Percentiles rank a stretch among this genome's conserved stretches.
These are phyloP conservation scores for Pseudonaja textilis DNA, from an alignment of 2,113 vertebrate species.

Conservation along the genomic window DNA sequence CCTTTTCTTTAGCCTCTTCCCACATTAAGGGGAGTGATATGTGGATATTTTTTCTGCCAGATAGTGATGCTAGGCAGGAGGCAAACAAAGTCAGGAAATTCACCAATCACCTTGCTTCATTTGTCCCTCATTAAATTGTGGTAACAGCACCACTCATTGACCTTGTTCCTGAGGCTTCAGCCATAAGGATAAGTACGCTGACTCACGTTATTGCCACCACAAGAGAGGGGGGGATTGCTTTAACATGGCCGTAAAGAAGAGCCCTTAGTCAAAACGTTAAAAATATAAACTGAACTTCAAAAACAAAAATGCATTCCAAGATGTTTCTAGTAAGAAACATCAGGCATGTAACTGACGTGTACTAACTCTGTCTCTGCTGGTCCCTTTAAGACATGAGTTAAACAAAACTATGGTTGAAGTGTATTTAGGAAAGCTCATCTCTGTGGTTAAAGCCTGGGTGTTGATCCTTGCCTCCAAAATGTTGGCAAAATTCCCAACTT, in stretches of 20 bases:
- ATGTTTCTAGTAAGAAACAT: neutral
- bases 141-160: neutral
- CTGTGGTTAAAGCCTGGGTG: neutral
- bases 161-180: neutral
- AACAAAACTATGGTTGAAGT: neutral
- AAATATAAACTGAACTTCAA: neutral
- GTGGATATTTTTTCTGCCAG: neutral
- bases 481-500: neutral
- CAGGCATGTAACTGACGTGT: too few relatives aligned
- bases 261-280: neutral
- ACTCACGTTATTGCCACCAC: neutral
- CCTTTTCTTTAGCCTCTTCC: neutral
- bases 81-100: neutral
- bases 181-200: neutral
- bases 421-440: neutral
- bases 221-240: neutral
- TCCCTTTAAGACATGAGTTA: neutral
- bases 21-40: neutral
- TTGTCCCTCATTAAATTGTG: neutral
- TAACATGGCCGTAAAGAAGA: neutral
- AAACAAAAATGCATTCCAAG: neutral
- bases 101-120: neutral
- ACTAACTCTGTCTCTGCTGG: neutral
- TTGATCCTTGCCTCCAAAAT: neutral
- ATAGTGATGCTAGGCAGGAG: neutral